Conservation (phyloP, 2,113 vertebrate species). For the Cyphomyrus discorhynchus region DNA sequence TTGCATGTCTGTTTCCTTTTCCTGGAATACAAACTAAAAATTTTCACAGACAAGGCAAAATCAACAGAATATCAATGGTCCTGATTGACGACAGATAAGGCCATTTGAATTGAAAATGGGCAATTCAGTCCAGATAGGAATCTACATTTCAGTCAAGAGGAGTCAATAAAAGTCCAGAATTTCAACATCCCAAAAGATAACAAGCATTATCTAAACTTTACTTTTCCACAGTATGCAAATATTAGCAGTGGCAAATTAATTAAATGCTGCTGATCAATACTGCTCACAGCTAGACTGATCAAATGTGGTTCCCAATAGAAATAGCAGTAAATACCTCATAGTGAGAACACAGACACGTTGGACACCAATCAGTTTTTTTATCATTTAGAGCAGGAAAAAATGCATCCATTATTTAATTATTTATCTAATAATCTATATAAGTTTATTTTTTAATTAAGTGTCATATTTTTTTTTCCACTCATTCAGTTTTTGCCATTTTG, state of each 20-base stretch:
- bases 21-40: neutral
- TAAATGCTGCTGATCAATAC: conserved; percentile 1
- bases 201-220: conserved; percentile 29
- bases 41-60: conserved; percentile 35
- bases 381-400: neutral
- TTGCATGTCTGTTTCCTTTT: neutral
- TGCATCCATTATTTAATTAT: neutral
- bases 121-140: conserved; percentile 33
- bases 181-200: conserved; percentile 23
- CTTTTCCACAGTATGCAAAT: conserved; percentile 6
- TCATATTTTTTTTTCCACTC: neutral
- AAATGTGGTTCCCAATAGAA: neutral
- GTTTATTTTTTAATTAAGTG: neutral
- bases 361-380: neutral
- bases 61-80: conserved; percentile 53
- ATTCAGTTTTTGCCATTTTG: neutral
- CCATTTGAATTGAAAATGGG: conserved; percentile 42
- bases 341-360: neutral
- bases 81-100: conserved; percentile 45
- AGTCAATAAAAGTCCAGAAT: conserved; percentile 36
- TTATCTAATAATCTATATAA: no score
- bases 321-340: neutral
- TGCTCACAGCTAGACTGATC: neutral
- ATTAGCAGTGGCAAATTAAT: conserved; percentile 17
- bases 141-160: conserved; percentile 32